phyloP scores from a whole-genome alignment of 2,113 vertebrate genomes.

The Uropsilus gracilis region DNA sequence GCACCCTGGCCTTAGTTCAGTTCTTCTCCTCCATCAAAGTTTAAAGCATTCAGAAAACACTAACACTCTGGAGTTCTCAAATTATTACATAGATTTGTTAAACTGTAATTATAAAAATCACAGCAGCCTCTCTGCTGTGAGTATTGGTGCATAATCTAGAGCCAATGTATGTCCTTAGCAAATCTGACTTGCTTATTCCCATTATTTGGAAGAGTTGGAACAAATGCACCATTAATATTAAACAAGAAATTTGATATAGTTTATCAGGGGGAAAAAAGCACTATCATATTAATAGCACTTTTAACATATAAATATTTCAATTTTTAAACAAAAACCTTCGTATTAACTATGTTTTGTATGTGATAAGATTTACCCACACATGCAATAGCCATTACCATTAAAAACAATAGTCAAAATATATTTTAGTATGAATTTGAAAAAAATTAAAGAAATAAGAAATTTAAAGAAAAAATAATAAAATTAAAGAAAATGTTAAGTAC shows the following conservation, averaged over 20 bases:
- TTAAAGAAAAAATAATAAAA: too few relatives aligned
- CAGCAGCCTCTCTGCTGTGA: constrained; percentile 17
- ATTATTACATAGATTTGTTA: neutral
- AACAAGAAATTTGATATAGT: neutral
- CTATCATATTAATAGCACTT: neutral
- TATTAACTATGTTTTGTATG: neutral
- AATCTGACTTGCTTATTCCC: neutral
- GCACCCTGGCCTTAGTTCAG: neutral
- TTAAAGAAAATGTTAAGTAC: neutral
- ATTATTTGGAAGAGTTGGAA: neutral
- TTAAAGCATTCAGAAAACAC: constrained; percentile 16
- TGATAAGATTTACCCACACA: neutral
- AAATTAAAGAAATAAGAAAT: neutral
- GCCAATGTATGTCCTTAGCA: neutral
- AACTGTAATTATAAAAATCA: neutral
- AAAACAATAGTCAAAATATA: neutral
- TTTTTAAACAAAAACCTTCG: neutral
- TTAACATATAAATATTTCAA: constrained; percentile 9
- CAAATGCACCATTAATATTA: neutral
- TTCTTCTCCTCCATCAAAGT: neutral
- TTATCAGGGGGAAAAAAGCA: constrained; percentile 13
- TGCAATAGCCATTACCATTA: neutral
- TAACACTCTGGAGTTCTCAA: neutral
- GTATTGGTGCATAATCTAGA: neutral
- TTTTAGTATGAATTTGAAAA: neutral